Evolutionary conservation across 2,113 vertebrate genomes (phyloP).

Genomic region (Sardina pilchardus): DNA sequence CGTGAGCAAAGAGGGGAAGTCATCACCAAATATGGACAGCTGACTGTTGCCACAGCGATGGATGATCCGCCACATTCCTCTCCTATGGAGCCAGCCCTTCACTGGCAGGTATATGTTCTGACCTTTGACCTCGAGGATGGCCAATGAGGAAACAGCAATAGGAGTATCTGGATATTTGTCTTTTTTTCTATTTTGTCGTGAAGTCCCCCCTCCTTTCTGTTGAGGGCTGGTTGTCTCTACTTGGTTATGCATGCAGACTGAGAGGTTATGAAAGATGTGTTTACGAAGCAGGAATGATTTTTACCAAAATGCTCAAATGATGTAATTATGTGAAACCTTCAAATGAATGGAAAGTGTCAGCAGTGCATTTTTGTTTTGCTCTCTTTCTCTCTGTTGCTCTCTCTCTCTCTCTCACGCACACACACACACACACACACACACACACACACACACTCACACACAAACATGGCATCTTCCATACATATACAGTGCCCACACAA

Average conservation of each 20-base stretch:
- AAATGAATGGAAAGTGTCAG: constrained; percentile 49
- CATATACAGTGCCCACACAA: not conserved
- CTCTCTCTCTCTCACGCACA: not conserved
- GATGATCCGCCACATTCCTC: constrained; percentile 33
- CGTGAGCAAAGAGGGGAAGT: constrained; percentile 67
- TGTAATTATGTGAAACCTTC: constrained; percentile 66
- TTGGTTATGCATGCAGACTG: constrained; percentile 19
- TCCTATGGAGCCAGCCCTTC: constrained; percentile 44
- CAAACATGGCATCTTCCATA: not conserved
- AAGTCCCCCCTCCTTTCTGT: not conserved
- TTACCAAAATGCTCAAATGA: constrained; percentile 39
- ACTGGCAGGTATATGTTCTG: constrained; percentile 73
- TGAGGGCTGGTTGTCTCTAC: not conserved
- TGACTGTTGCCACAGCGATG: constrained; percentile 58
- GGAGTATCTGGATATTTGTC: not conserved
- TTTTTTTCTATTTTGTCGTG: not conserved
- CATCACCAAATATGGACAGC: constrained; percentile 56
- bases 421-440: constrained; percentile 16
- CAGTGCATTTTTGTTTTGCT: constrained; percentile 15
- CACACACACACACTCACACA: constrained; percentile 12
- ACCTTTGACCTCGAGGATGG: not conserved
- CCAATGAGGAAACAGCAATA: not conserved
- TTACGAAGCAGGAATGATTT: constrained; percentile 34
- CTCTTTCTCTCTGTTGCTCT: not conserved
- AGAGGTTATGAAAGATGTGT: constrained; percentile 47